These are phyloP conservation scores for Perca fluviatilis DNA, from an alignment of 2,113 vertebrate genomes.

Conservation along the genomic window DNA sequence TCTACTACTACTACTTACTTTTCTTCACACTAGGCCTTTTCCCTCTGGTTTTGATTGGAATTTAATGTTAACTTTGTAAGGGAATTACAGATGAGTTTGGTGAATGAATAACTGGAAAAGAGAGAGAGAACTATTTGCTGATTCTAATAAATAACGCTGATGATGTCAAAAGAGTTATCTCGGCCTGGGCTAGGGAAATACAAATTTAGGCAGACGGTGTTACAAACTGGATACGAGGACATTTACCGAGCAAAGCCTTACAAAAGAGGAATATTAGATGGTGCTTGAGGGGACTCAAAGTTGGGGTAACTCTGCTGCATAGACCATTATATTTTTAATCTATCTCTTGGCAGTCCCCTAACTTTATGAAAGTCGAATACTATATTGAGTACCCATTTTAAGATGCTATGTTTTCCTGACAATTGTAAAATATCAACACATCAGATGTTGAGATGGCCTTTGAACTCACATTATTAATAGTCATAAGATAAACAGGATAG, in stretches of 20 bases:
- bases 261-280: neutral
- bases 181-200: neutral
- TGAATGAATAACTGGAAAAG: neutral
- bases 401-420: neutral
- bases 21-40: too few species aligned
- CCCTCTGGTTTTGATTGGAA: too few species aligned
- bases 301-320: neutral
- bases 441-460: constrained; percentile 12
- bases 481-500: neutral
- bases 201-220: too few species aligned
- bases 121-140: neutral
- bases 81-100: neutral
- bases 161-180: neutral
- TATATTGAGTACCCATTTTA: neutral
- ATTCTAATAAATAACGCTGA: neutral
- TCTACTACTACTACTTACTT: too few species aligned
- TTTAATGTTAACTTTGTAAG: neutral
- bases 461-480: neutral
- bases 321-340: neutral
- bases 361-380: neutral
- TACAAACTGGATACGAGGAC: neutral
- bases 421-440: constrained; percentile 2
- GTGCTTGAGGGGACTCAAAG: neutral
- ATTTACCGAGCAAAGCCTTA: too few species aligned
- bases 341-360: neutral